phyloP scores from a whole-genome alignment of 2,888 invertebrate genomes.

The Scrobipalpa atriplicella region DNA sequence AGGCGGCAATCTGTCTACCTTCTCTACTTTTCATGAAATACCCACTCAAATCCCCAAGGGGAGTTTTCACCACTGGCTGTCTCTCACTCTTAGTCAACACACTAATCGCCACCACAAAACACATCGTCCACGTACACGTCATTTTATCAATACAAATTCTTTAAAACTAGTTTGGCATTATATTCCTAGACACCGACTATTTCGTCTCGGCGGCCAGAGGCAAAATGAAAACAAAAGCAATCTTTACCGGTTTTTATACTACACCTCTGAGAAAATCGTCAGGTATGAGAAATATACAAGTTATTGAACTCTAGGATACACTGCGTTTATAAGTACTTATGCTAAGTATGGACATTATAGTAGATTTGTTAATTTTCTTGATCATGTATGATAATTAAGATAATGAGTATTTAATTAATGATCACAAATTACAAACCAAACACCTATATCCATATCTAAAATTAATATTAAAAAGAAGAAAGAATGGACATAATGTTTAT shows the following conservation, averaged over 20 bases:
- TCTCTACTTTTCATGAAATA: slow-evolving; percentile 78
- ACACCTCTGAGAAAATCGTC: slow-evolving; percentile 3
- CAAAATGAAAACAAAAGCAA: slow-evolving; percentile 17
- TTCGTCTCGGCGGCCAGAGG: slow-evolving; percentile 15
- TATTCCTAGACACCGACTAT: background rate
- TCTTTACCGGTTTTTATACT: slow-evolving; percentile 7
- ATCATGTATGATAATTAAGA: no score
- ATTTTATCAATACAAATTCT: slow-evolving; percentile 1
- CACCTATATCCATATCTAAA: no score
- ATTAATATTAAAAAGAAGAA: no score
- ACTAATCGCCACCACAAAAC: background rate
- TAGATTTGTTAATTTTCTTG: no score
- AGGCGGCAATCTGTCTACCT: slow-evolving; percentile 83
- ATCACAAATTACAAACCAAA: no score
- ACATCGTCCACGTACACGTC: background rate
- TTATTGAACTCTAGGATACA: slow-evolving; percentile 2
- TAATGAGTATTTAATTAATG: background rate
- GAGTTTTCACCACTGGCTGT: slow-evolving; percentile 57
- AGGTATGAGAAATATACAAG: background rate
- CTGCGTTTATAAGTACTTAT: background rate
- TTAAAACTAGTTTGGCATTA: background rate
- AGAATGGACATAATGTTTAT: slow-evolving; percentile 33
- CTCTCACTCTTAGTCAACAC: slow-evolving; percentile 34
- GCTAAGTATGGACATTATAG: no score
- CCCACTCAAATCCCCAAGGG: slow-evolving; percentile 81